Evolutionary conservation across 2,113 vertebrate species (phyloP).

Genomic region (Saimiri boliviensis): DNA sequence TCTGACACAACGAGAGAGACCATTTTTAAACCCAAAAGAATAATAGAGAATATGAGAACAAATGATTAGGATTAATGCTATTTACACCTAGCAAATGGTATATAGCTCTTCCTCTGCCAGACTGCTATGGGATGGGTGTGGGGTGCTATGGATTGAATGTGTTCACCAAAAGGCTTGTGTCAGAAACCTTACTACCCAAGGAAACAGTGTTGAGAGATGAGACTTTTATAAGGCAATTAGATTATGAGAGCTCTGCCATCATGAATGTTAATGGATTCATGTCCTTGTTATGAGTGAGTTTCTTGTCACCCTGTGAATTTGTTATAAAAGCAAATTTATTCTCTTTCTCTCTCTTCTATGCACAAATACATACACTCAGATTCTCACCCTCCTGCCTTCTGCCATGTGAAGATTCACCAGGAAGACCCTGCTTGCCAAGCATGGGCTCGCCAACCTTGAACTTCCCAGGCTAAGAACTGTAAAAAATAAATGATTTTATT

Average conservation of each 20-base stretch:
- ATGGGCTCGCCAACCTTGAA: too few relatives aligned
- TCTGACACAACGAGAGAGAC: neutral
- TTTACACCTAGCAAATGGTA: neutral
- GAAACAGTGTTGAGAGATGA: neutral
- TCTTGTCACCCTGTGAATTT: neutral
- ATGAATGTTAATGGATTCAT: neutral
- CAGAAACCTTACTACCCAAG: neutral
- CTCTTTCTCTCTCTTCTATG: neutral
- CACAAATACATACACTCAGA: neutral
- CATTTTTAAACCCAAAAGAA: neutral
- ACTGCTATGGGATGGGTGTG: neutral
- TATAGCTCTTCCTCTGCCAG: neutral
- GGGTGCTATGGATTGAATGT: neutral
- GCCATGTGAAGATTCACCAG: neutral
- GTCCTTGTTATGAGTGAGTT: neutral
- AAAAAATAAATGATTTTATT: too few relatives aligned
- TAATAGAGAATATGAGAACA: neutral
- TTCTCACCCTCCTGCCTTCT: neutral
- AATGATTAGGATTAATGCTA: neutral
- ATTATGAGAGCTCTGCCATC: neutral
- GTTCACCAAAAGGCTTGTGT: neutral
- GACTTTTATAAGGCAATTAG: neutral
- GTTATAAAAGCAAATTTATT: neutral
- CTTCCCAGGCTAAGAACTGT: too few relatives aligned
- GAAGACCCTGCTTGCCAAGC: too few relatives aligned